Conservation (phyloP, 1,140 invertebrate species). For the Parasteatoda tepidariorum region DNA sequence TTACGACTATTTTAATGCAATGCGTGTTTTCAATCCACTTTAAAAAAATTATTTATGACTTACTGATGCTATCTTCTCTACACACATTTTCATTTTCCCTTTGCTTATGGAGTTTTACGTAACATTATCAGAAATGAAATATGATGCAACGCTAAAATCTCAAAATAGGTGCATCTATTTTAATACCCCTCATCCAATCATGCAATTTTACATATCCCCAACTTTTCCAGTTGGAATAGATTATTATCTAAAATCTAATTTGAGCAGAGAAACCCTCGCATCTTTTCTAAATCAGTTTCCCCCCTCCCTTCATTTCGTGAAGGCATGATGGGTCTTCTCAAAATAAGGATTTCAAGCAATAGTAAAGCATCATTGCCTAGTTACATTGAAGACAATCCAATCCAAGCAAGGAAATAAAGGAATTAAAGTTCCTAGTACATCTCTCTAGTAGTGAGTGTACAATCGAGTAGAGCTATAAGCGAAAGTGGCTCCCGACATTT, state of each 20-base stretch:
- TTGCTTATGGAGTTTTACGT: too few species aligned
- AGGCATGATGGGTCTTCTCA: not conserved
- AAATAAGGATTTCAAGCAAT: not conserved
- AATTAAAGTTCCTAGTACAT: not conserved
- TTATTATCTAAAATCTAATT: conserved; percentile 25
- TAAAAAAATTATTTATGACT: too few species aligned
- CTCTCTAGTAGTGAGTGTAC: conserved; percentile 3
- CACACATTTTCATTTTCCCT: too few species aligned
- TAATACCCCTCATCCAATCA: not conserved
- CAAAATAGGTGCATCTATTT: not conserved
- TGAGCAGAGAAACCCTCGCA: not conserved
- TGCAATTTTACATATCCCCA: not conserved
- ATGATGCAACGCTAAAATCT: too few species aligned
- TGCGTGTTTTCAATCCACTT: too few species aligned
- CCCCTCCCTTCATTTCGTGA: not conserved
- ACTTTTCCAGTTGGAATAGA: not conserved
- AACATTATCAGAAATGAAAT: too few species aligned
- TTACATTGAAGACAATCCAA: not conserved
- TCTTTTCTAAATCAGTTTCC: not conserved
- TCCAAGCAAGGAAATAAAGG: not conserved
- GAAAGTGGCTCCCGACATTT: conserved; percentile 36
- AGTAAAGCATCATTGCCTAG: not conserved
- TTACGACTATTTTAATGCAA: too few species aligned
- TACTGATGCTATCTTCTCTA: too few species aligned
- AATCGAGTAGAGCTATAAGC: conserved; percentile 36